Evolutionary conservation across 92 coral and sea anemone species (phyloP).

Genomic region (Blastomussa wellsi): DNA sequence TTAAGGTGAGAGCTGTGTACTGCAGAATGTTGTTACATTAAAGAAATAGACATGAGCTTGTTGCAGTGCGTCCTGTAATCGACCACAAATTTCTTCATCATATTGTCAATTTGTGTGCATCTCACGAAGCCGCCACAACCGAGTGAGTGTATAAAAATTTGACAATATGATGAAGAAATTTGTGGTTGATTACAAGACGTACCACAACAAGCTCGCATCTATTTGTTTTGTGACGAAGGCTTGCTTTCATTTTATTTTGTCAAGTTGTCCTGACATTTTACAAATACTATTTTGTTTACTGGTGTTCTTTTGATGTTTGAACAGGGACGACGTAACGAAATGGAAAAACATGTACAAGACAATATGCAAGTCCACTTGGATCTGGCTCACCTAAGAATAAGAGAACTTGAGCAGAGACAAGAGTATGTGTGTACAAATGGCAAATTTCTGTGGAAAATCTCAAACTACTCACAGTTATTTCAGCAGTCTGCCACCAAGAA

Average conservation of each 20-base stretch:
- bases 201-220: too few species aligned
- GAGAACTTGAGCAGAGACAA: slow-evolving; percentile 88
- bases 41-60: too few species aligned
- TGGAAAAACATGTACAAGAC: slow-evolving; percentile 88
- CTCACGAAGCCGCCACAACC: too few species aligned
- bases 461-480: slow-evolving; percentile 89
- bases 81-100: too few species aligned
- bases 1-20: slow-evolving; percentile 63
- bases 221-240: too few species aligned
- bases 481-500: slow-evolving; percentile 95
- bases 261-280: too few species aligned
- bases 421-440: slow-evolving; percentile 94
- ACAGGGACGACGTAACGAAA: slow-evolving; percentile 84
- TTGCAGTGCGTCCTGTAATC: too few species aligned
- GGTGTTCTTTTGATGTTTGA: not conserved
- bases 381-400: slow-evolving; percentile 90
- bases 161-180: too few species aligned
- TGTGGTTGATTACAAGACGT: too few species aligned
- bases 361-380: slow-evolving; percentile 85
- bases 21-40: not conserved
- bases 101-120: too few species aligned
- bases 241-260: too few species aligned
- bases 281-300: not conserved
- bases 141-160: too few species aligned
- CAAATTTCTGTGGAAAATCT: slow-evolving; percentile 96